These are phyloP conservation scores for Esox niger DNA, from an alignment of 2,113 vertebrate genomes.

Conservation along the genomic window DNA sequence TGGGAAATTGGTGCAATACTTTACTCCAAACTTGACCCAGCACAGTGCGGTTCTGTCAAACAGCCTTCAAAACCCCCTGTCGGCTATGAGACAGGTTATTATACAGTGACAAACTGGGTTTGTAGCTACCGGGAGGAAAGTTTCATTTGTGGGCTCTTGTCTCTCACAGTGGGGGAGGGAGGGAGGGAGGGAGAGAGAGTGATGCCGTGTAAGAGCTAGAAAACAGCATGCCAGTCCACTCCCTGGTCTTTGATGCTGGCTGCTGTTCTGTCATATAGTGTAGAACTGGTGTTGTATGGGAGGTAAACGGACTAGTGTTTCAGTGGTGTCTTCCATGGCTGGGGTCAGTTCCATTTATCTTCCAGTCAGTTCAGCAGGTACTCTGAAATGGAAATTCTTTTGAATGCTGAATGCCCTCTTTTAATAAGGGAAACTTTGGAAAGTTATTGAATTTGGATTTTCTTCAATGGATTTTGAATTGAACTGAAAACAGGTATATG, in stretches of 20 bases:
- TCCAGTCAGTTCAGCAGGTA: no score
- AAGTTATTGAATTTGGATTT: no score
- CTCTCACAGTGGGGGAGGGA: background rate
- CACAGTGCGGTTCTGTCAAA: constrained; percentile 19
- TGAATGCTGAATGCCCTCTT: background rate
- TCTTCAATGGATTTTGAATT: no score
- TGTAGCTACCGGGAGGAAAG: constrained; percentile 25
- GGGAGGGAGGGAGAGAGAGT: background rate
- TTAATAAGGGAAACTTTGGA: background rate
- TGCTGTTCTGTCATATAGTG: background rate
- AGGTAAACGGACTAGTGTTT: background rate
- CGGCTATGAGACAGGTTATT: constrained; percentile 48
- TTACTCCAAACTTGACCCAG: constrained; percentile 10
- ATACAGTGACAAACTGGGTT: constrained; percentile 46
- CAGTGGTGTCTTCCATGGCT: no score
- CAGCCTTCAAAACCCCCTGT: constrained; percentile 36
- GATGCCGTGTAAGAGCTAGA: background rate
- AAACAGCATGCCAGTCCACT: background rate
- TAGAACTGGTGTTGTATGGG: background rate
- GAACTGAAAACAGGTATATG: no score
- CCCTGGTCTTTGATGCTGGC: constrained; percentile 1
- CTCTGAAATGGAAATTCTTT: background rate
- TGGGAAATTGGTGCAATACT: background rate
- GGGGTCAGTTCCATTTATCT: no score
- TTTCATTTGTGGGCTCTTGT: background rate